Evolutionary conservation across 2,888 invertebrate genomes (phyloP).

Genomic region (Tortrix viridana): DNA sequence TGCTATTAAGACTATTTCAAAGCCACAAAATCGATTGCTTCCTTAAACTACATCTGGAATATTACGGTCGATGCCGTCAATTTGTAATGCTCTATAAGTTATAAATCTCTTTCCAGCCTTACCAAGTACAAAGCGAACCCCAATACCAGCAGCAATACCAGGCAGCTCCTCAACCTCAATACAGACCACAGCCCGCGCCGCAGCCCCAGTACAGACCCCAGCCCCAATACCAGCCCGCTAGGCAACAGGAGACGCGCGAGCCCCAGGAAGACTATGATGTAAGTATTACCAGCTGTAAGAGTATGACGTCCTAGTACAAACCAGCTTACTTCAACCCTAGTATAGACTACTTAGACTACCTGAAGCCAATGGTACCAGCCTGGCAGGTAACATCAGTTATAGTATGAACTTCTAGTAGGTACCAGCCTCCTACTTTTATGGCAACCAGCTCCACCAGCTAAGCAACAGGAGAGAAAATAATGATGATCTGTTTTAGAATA

Average conservation of each 20-base stretch:
- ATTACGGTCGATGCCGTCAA: not conserved
- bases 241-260: conserved; percentile 46
- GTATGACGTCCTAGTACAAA: too few relatives aligned
- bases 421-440: conserved; percentile 62
- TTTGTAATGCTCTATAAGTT: not conserved
- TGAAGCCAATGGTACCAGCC: too few relatives aligned
- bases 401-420: conserved; percentile 29
- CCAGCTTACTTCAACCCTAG: too few relatives aligned
- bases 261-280: conserved; percentile 44
- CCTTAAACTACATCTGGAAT: too few relatives aligned
- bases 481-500: too few relatives aligned
- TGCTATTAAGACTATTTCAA: too few relatives aligned
- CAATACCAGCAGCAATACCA: conserved; percentile 64
- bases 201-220: conserved; percentile 54
- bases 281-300: not conserved
- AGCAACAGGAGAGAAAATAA: too few relatives aligned
- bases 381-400: too few relatives aligned
- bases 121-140: conserved; percentile 65
- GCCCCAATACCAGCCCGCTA: conserved; percentile 51
- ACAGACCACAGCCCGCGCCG: conserved; percentile 48
- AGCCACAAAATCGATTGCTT: too few relatives aligned
- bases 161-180: conserved; percentile 60
- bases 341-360: too few relatives aligned
- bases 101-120: conserved; percentile 55
- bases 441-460: too few relatives aligned